A percentile compares a stretch with the other conserved stretches of the same genome.
phyloP scores from a whole-genome alignment of 2,888 invertebrate species.

The Gryllus longicercus region DNA sequence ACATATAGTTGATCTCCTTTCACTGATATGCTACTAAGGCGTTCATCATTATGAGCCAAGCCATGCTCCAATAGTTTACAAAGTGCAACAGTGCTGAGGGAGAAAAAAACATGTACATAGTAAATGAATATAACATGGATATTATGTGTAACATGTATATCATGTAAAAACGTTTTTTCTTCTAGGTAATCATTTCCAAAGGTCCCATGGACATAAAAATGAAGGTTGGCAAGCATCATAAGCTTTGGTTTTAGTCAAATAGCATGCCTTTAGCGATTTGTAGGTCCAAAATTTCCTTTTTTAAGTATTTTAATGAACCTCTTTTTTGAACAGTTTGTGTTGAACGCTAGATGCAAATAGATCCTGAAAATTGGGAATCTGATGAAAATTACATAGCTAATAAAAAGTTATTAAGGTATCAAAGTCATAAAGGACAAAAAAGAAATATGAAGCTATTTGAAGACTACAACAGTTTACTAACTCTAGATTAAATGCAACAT shows the following conservation, averaged over 20 bases:
- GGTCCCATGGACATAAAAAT: not conserved
- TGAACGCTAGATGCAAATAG: no score
- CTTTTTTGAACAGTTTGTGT: no score
- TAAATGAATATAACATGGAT: not conserved
- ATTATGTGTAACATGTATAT: no score
- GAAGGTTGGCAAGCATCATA: not conserved
- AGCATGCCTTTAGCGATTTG: no score
- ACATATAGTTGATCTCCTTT: slow-evolving; percentile 54
- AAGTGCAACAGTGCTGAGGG: slow-evolving; percentile 58
- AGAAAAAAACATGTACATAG: not conserved
- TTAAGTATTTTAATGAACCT: no score
- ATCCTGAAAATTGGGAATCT: no score
- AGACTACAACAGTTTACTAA: no score
- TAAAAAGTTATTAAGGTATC: not conserved
- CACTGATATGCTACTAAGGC: slow-evolving; percentile 55
- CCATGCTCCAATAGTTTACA: slow-evolving; percentile 66
- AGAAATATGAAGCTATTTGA: no score
- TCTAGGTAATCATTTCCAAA: not conserved
- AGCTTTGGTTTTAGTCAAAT: not conserved
- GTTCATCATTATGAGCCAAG: slow-evolving; percentile 60
- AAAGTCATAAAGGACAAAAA: not conserved
- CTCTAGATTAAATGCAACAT: no score
- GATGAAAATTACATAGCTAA: not conserved
- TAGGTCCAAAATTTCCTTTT: no score
- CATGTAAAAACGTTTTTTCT: not conserved